Evolutionary conservation across 1,140 invertebrate genomes (phyloP).

Genomic region (silkworm (Bombyx mori)): ASM3026992v2 NC_085115.1:5868001-5868500

Average conservation of each 20-base stretch:
- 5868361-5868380: constrained; percentile 24
- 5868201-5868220: background rate
- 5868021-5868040: too few relatives aligned
- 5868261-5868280: constrained; percentile 17
- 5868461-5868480: too few relatives aligned
- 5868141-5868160: too few relatives aligned
- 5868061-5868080: too few relatives aligned
- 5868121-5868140: too few relatives aligned
- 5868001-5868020: too few relatives aligned
- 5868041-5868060: too few relatives aligned
- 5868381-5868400: constrained; percentile 9
- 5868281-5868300: constrained; percentile 27
- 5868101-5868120: too few relatives aligned
- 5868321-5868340: constrained; percentile 30
- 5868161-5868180: too few relatives aligned
- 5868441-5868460: background rate
- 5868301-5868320: constrained; percentile 30
- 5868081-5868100: too few relatives aligned
- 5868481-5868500: too few relatives aligned
- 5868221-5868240: constrained; percentile 3
- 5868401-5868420: constrained; percentile 5
- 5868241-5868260: constrained; percentile 3
- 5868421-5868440: background rate
- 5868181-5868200: too few relatives aligned
- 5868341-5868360: constrained; percentile 38